These are phyloP conservation scores for Ricordea florida DNA, from an alignment of 92 coral and sea anemone species.

Conservation along the genomic window DNA sequence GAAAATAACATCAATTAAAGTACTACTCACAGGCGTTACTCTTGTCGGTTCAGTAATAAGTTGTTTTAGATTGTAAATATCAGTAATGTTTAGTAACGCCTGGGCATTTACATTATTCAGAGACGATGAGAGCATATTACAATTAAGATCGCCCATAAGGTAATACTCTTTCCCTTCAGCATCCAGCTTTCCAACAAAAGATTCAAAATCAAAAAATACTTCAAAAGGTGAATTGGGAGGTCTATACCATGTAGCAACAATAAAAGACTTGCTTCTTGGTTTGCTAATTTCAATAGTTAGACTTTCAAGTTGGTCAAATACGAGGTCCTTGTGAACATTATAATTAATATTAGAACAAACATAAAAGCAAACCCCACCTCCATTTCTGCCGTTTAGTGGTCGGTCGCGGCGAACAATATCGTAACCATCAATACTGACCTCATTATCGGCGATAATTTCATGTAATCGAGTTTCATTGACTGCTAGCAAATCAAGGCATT, in stretches of 20 bases:
- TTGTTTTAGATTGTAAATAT: neutral
- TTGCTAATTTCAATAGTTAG: neutral
- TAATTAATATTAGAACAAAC: neutral
- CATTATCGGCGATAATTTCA: constrained; percentile 1
- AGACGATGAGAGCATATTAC: constrained; percentile 5
- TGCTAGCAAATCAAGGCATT: too few species aligned
- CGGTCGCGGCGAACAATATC: too few species aligned
- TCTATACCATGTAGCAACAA: constrained; percentile 4
- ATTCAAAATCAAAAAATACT: neutral
- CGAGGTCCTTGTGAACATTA: neutral
- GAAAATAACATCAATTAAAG: constrained; percentile 10
- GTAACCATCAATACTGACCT: constrained; percentile 5
- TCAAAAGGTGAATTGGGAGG: too few species aligned
- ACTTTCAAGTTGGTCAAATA: neutral
- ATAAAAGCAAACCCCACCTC: constrained; percentile 13
- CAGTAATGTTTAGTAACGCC: neutral
- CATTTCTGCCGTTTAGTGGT: neutral
- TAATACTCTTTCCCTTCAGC: neutral
- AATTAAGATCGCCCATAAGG: constrained; percentile 19
- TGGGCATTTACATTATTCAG: neutral
- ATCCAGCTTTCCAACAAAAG: neutral
- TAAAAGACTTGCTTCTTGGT: neutral
- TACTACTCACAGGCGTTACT: neutral
- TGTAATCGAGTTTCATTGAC: constrained; percentile 1
- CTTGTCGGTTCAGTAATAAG: constrained; percentile 9